These are phyloP conservation scores for Metacarcinus magister DNA, from an alignment of 2,888 invertebrate genomes.

Conservation along the genomic window DNA sequence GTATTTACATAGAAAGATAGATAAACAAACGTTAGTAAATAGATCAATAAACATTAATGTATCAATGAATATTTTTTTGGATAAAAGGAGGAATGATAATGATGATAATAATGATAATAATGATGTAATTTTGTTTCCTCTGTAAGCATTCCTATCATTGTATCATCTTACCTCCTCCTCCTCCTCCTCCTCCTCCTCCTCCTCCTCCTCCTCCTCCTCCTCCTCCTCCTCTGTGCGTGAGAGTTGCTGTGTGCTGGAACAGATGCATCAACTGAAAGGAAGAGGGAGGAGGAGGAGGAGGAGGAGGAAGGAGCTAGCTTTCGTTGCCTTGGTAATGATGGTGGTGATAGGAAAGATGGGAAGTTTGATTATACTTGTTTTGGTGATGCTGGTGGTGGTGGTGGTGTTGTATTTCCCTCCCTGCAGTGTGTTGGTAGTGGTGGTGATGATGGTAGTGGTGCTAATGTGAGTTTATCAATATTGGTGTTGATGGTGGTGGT, in stretches of 20 bases:
- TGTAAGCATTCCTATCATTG: not conserved
- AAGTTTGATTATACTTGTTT: no score
- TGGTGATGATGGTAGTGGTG: not conserved
- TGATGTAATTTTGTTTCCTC: not conserved
- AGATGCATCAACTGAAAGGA: no score
- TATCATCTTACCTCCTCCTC: not conserved
- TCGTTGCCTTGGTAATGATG: not conserved
- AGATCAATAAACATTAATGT: no score
- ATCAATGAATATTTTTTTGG: not conserved
- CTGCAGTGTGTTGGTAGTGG: not conserved
- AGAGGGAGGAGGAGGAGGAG: no score
- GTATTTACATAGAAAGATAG: not conserved
- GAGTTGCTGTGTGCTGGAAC: no score
- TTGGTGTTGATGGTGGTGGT: constrained; percentile 20
- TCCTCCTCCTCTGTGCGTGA: not conserved
- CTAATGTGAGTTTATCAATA: no score
- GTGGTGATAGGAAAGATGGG: not conserved
- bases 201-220: constrained; percentile 2
- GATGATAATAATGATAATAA: not conserved
- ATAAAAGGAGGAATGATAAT: not conserved
- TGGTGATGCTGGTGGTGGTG: no score
- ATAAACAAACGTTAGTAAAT: not conserved
- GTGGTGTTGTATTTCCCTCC: no score
- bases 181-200: not conserved
- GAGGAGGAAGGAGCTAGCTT: no score